A percentile compares a stretch with the other conserved stretches of the same genome.
Evolutionary conservation across 2,888 invertebrate species (phyloP).

Genomic region (Ypsolopha scabrella): DNA sequence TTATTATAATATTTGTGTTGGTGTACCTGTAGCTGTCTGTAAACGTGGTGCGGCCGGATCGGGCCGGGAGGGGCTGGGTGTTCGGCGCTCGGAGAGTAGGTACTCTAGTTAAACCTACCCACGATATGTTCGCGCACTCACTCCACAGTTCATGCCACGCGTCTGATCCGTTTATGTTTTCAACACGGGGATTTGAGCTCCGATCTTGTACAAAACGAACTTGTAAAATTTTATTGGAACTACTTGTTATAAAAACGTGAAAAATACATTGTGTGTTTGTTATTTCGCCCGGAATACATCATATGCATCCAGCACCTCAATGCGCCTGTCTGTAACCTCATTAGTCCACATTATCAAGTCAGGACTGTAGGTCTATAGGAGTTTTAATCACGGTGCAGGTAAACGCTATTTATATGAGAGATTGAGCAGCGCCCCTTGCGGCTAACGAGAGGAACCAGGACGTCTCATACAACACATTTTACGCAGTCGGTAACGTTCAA

Average conservation of each 20-base stretch:
- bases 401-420: no score
- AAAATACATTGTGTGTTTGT: slow-evolving; percentile 19
- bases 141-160: slow-evolving; percentile 32
- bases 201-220: slow-evolving; percentile 62
- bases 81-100: neutral
- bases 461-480: no score
- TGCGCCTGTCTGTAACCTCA: no score
- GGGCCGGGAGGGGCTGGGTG: neutral
- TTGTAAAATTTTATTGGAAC: slow-evolving; percentile 67
- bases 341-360: no score
- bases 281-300: neutral
- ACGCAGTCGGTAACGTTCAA: no score
- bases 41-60: neutral
- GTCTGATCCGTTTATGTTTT: slow-evolving; percentile 43
- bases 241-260: slow-evolving; percentile 64
- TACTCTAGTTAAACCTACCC: neutral
- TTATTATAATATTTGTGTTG: neutral
- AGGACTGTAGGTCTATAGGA: no score
- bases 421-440: no score
- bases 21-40: neutral
- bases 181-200: slow-evolving; percentile 41
- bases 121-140: slow-evolving; percentile 30
- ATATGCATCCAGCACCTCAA: neutral
- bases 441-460: no score
- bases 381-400: no score